Base-by-base conservation (phyloP, 1,140 invertebrate species). In the Polyergus mexicanus region DNA sequence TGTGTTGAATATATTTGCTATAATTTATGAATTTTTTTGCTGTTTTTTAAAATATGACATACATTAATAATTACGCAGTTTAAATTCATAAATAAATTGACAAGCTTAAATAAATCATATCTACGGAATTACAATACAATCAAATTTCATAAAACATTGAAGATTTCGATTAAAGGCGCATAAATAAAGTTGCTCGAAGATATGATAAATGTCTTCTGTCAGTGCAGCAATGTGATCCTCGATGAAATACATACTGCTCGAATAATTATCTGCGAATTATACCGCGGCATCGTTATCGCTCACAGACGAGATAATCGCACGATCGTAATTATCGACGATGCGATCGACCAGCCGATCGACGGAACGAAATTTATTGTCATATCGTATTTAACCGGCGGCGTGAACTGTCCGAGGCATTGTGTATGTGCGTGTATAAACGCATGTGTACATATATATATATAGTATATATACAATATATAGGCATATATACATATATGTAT, bases 321-420 rank as follows among this genome's bases (percentile, higher is more conserved):
- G 83, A 89, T 88, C 83, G 76, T 66, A 88, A 86, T 88, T 83
- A 86, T 81, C 74, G 60, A 86, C 75, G 68, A 72, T 75, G 28
- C 69, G 87, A 86, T 88, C 86, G 88, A 85, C 81, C 63, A 58
- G 76, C 68, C 88, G 88, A 91, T 89, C 88, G 86, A 85, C 86
- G 81, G 85, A 88, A 88, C 86, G 19, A 75, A 85, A 92, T 92
- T 92, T 92, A 91, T 91, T 88, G 87, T 89, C 86, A 87, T 84
- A 86, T 86, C 80, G 78, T 89, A 91, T 91, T 91, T 92, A 92
- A 92, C 86, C 84, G 88, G 88, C 86, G 90, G 90, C 92, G 89
- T 90, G 88, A 92, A 92, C 88, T 88, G 86, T 86, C 88, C 88
- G 86, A 87, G 80, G 88, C 69, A 71, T 22, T 56, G 76, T 54